Percentiles rank a stretch among this genome's conserved stretches.
phyloP scores from a whole-genome alignment of 92 coral and sea anemone species.

The Chrysogorgia sp. region DNA sequence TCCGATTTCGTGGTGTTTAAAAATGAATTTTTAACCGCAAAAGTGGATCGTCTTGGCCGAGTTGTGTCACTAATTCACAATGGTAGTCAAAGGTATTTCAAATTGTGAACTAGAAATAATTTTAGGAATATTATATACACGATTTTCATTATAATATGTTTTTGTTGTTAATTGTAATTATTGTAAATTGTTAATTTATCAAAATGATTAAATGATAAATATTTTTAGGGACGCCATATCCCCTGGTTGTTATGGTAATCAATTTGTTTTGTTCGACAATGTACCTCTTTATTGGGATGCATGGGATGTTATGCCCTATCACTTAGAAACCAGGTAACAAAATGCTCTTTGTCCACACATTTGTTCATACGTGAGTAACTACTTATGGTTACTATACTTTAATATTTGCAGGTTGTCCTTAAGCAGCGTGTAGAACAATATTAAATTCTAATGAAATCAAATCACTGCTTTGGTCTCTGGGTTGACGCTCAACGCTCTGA shows the following conservation, averaged over 20 bases:
- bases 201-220: not conserved
- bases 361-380: too few relatives aligned
- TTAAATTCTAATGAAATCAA: too few relatives aligned
- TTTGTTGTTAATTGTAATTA: not conserved
- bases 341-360: not conserved
- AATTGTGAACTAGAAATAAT: not conserved
- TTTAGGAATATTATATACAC: not conserved
- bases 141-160: not conserved
- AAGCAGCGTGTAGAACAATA: too few relatives aligned
- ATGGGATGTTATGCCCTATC: slow-evolving; percentile 98
- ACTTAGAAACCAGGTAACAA: slow-evolving; percentile 83
- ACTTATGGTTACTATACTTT: too few relatives aligned
- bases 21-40: slow-evolving; percentile 57
- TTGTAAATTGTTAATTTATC: not conserved
- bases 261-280: slow-evolving; percentile 86
- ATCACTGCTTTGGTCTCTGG: too few relatives aligned
- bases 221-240: slow-evolving; percentile 73
- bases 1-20: slow-evolving; percentile 57
- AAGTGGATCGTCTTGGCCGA: slow-evolving; percentile 69
- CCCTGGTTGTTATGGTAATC: slow-evolving; percentile 80
- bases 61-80: slow-evolving; percentile 75
- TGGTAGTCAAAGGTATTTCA: slow-evolving; percentile 65
- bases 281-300: slow-evolving; percentile 98
- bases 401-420: too few relatives aligned
- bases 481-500: too few relatives aligned